These are phyloP conservation scores for Himalopsyche japonica DNA, from an alignment of 2,888 invertebrate genomes.

Conservation along the genomic window DNA sequence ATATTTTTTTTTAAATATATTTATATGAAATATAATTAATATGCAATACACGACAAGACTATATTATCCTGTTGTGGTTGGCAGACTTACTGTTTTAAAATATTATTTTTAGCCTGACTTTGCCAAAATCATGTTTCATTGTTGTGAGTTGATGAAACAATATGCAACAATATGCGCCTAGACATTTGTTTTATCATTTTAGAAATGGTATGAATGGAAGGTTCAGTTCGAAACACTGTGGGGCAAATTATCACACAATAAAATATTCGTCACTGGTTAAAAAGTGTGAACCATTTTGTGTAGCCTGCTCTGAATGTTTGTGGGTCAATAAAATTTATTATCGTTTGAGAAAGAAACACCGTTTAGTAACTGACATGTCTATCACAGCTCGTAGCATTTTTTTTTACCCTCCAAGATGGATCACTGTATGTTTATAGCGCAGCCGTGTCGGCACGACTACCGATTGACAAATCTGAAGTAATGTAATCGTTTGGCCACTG, in stretches of 20 bases:
- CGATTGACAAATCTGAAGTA: no score
- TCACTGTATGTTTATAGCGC: neutral
- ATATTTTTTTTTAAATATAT: neutral
- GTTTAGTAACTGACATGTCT: constrained; percentile 18
- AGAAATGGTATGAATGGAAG: no score
- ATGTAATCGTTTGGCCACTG: no score
- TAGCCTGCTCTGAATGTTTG: neutral
- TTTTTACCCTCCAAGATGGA: neutral
- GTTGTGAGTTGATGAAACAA: no score
- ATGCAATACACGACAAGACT: neutral
- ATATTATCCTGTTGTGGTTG: neutral
- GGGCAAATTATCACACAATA: no score
- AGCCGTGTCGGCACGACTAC: neutral
- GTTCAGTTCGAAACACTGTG: no score
- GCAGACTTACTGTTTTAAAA: no score
- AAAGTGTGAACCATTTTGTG: neutral
- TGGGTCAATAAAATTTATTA: constrained; percentile 13
- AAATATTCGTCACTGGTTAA: neutral
- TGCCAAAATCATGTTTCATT: no score
- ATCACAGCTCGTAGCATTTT: neutral
- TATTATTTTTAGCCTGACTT: no score
- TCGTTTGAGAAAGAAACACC: constrained; percentile 23
- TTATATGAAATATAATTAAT: neutral
- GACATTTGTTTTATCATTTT: no score
- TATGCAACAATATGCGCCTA: no score